Base-by-base conservation (phyloP, 2,888 invertebrate genomes). In the Gymnosoma rotundatum region DNA sequence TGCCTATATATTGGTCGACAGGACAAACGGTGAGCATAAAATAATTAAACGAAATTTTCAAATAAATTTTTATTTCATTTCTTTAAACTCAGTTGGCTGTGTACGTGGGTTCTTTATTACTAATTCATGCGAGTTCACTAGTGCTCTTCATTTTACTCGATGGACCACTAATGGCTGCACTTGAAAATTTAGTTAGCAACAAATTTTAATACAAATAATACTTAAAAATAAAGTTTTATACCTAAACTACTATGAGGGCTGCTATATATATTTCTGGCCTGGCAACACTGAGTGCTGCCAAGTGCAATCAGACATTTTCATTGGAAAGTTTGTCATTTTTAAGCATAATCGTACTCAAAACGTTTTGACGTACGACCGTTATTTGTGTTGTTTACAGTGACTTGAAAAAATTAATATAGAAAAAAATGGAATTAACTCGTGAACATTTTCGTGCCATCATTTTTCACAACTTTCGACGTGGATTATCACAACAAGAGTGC, bases 91-190 rank as follows among this genome's bases (percentile, higher is more conserved):
- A 94, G 94, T 92, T 93, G 86, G 90, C 93, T 50, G 92, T 93
- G 86, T 94, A 93, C 90, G 89, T 94, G 50, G 94, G 94, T 18
- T 93, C 93, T 1, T 87, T 92, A 0, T 38, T 93, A 5, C 87
- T 93, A 9, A 93, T 94, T 0, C 89, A 94, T 61, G 79, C 88
- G 0, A 92, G 90, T 3, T 92, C 94, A 4, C 89, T 94, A 20
- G 69, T 93, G 25, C 91, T 95, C 20, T 93, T 94, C 1, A 89
- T 95, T 61, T 89, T 94, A 45, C 93, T 94, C 72, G 95, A 95
- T 91, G 94, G 94, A 89, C 95, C 95, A 0, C 92, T 93, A 87
- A 84, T 81, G 78, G 84, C 84, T 48, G 84, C 81, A 18, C 67
- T 84, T 20, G 73, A 81, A 64, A 69, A 78, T 63, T 38, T 84